Conservation (phyloP, 2,113 vertebrate species). For the Formicarius rufipectus region DNA sequence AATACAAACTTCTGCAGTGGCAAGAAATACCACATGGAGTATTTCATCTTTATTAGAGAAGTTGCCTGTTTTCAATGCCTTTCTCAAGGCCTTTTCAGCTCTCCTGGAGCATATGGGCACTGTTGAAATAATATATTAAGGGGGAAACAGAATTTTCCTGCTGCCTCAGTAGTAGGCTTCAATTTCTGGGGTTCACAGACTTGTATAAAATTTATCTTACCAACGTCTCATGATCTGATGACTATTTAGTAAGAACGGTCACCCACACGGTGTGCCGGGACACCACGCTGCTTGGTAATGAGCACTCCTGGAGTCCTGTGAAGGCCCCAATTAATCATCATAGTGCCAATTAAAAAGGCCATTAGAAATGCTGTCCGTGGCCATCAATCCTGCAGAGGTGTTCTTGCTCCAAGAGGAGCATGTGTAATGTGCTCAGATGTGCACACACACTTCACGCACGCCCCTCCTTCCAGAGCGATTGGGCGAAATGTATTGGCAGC, state of each 20-base stretch:
- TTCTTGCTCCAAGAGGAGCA: not conserved
- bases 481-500: not conserved
- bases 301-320: constrained; percentile 58
- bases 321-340: constrained; percentile 70
- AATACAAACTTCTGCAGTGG: not conserved
- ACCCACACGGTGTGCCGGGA: constrained; percentile 34
- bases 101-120: not conserved
- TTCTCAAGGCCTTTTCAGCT: not conserved
- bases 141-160: not conserved
- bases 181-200: not conserved
- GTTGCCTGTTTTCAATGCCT: not conserved
- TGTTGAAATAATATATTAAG: not conserved
- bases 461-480: not conserved
- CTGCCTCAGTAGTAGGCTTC: not conserved
- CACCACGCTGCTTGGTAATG: constrained; percentile 62
- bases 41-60: not conserved
- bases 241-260: constrained; percentile 41
- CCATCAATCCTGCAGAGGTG: constrained; percentile 50
- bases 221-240: constrained; percentile 16
- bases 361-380: constrained; percentile 55
- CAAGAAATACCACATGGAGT: not conserved
- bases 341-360: constrained; percentile 70
- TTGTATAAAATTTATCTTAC: constrained; percentile 41
- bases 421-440: not conserved
- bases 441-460: not conserved